Conservation (phyloP, 2,113 vertebrate genomes). For the Eulemur rufifrons region DNA sequence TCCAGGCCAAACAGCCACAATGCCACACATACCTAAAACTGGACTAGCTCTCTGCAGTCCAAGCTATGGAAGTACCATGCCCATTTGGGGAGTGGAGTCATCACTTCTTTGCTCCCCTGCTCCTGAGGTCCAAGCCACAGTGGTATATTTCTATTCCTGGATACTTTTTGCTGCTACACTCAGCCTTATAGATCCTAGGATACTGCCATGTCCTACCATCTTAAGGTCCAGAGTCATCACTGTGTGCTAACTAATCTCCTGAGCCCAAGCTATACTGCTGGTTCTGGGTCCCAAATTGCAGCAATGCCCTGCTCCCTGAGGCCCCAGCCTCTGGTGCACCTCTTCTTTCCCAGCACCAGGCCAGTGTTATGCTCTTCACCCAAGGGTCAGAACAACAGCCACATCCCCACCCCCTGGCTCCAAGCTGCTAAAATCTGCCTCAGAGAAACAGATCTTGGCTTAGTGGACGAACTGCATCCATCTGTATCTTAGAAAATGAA, state of each 20-base stretch:
- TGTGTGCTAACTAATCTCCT: neutral
- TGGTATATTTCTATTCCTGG: neutral
- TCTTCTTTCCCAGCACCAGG: neutral
- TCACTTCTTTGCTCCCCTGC: neutral
- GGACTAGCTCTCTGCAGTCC: neutral
- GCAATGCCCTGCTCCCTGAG: neutral
- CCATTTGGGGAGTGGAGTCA: neutral
- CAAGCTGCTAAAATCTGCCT: neutral
- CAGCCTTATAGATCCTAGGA: neutral
- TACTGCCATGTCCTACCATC: neutral
- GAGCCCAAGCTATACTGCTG: neutral
- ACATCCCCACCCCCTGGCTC: neutral
- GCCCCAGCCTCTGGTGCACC: neutral
- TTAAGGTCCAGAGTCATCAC: neutral
- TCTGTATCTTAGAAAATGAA: neutral
- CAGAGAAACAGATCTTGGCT: neutral
- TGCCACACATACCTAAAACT: neutral
- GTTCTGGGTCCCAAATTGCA: neutral
- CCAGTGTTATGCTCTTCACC: neutral
- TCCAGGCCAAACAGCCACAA: neutral
- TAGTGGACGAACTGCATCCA: neutral
- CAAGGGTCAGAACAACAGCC: neutral
- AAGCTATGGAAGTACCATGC: rapidly evolving
- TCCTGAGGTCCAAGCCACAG: neutral
- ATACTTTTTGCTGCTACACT: neutral